Evolutionary conservation across 2,888 invertebrate genomes (phyloP).

Genomic region (Notodonta dromedarius): DNA sequence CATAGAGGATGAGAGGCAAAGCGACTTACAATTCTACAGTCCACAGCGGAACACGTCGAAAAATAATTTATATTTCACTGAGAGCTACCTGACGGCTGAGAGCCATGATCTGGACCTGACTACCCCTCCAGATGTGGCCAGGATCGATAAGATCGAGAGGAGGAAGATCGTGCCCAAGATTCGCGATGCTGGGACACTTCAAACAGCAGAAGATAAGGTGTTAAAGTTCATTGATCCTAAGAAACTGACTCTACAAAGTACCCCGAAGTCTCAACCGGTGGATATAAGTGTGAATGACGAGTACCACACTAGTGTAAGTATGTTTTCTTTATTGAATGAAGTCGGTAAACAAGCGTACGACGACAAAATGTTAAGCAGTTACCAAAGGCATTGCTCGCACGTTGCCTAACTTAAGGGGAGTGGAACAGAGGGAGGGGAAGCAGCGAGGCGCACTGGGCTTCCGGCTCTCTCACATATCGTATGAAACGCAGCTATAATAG

Average conservation of each 20-base stretch:
- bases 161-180: slow-evolving; percentile 56
- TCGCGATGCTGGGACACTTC: slow-evolving; percentile 47
- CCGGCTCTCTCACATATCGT: no score
- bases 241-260: slow-evolving; percentile 52
- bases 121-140: slow-evolving; percentile 61
- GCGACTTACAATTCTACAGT: slow-evolving; percentile 61
- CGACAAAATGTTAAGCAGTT: no score
- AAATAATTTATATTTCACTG: slow-evolving; percentile 75
- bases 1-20: slow-evolving; percentile 69
- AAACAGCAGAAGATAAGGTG: slow-evolving; percentile 45
- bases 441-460: no score
- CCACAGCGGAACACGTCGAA: slow-evolving; percentile 77
- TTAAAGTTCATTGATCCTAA: slow-evolving; percentile 44
- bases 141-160: slow-evolving; percentile 48
- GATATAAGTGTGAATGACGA: slow-evolving; percentile 52
- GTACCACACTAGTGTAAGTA: slow-evolving; percentile 62
- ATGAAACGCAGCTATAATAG: no score
- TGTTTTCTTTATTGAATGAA: no score
- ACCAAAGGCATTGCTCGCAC: no score
- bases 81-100: slow-evolving; percentile 69
- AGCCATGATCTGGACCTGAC: slow-evolving; percentile 54
- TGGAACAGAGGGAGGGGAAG: no score
- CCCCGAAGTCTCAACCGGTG: slow-evolving; percentile 48
- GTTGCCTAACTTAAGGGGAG: no score
- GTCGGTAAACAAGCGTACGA: no score